Conservation (phyloP, 2,888 invertebrate species). For the Antheraea assamensis region DNA sequence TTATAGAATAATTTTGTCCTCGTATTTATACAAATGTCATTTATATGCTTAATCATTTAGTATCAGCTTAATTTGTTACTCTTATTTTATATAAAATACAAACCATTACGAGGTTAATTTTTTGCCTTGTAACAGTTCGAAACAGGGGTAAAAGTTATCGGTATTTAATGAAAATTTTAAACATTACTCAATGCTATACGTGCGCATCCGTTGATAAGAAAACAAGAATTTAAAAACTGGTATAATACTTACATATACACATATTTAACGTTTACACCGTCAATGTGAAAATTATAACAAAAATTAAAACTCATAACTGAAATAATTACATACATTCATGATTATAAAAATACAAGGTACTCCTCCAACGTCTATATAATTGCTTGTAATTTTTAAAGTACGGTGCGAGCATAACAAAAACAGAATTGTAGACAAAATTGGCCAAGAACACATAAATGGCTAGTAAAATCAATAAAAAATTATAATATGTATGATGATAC, state of each 20-base stretch:
- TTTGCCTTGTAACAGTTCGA: not conserved
- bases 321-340: not conserved
- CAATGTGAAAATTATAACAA: not conserved
- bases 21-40: not conserved
- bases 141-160: constrained; percentile 9
- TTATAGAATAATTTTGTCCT: not conserved
- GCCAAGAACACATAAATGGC: too few relatives aligned
- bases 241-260: not conserved
- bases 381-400: too few relatives aligned
- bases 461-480: too few relatives aligned
- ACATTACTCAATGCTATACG: not conserved
- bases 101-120: constrained; percentile 9
- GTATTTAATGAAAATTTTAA: constrained; percentile 10
- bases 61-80: not conserved
- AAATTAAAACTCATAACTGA: not conserved
- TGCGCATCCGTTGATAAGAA: constrained; percentile 13
- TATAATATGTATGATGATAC: too few relatives aligned
- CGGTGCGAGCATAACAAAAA: too few relatives aligned
- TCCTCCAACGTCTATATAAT: too few relatives aligned
- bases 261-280: not conserved
- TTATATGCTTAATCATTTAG: not conserved
- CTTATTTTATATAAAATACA: not conserved
- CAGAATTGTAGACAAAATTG: too few relatives aligned
- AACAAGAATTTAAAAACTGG: not conserved
- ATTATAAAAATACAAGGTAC: not conserved